These are phyloP conservation scores for Cirrhinus mrigala DNA, from an alignment of 2,797 vertebrate genomes.

Conservation along the genomic window DNA sequence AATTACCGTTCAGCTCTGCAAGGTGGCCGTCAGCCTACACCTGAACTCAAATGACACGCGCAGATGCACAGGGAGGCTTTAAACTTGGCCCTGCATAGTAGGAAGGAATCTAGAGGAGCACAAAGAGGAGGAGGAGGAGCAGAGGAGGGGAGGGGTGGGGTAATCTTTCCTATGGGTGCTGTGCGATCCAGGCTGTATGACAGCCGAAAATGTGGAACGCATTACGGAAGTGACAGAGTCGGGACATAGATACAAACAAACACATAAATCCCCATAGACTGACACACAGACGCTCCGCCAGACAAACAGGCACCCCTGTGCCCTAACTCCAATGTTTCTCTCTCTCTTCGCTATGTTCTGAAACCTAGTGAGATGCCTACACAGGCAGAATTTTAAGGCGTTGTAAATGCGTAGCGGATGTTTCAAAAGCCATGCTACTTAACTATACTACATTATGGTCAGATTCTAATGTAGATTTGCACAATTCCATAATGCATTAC, in stretches of 20 bases:
- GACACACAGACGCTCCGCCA: slow-evolving; percentile 71
- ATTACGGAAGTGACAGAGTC: slow-evolving; percentile 80
- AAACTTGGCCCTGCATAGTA: slow-evolving; percentile 25
- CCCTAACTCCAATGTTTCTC: slow-evolving; percentile 65
- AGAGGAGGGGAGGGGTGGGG: slow-evolving; percentile 16
- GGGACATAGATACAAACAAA: slow-evolving; percentile 80
- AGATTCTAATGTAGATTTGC: background rate
- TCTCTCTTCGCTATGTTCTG: slow-evolving; percentile 46
- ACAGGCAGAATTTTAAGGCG: background rate
- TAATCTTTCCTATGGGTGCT: slow-evolving; percentile 51
- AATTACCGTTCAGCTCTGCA: slow-evolving; percentile 6
- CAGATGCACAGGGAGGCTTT: slow-evolving; percentile 22
- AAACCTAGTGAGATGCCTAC: slow-evolving; percentile 10
- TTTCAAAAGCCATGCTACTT: background rate
- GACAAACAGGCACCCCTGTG: slow-evolving; percentile 76
- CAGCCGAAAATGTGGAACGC: slow-evolving; percentile 76
- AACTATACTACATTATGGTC: background rate
- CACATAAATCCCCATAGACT: slow-evolving; percentile 79
- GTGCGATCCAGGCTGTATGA: slow-evolving; percentile 63
- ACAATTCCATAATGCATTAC: background rate
- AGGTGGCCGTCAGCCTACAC: slow-evolving; percentile 1
- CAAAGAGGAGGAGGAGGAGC: slow-evolving; percentile 34
- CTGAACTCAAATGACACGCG: slow-evolving; percentile 32
- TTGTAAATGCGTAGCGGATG: background rate
- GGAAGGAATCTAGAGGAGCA: slow-evolving; percentile 32